Conservation (phyloP, 2,113 vertebrate species). For the Amblyornis subalaris region DNA sequence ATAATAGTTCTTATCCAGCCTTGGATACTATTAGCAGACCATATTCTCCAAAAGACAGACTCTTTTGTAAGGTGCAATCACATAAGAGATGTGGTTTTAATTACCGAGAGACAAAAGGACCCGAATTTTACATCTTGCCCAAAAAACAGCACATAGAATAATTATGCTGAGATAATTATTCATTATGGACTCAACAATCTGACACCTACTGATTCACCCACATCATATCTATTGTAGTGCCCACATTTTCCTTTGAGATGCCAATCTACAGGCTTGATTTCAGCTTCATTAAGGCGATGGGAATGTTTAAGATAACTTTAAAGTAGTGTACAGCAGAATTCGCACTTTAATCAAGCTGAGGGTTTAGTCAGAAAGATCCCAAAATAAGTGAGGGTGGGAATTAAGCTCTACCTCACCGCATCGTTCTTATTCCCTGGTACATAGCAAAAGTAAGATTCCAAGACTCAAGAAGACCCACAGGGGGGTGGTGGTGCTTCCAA, state of each 20-base stretch:
- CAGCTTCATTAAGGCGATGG: neutral
- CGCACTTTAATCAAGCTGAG: neutral
- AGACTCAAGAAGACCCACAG: neutral
- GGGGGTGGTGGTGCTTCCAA: neutral
- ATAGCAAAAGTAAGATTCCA: neutral
- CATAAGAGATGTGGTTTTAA: slow-evolving; percentile 5
- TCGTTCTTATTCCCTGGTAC: neutral
- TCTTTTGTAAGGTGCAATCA: neutral
- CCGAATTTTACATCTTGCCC: slow-evolving; percentile 23
- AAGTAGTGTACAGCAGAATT: neutral
- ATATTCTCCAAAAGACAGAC: neutral
- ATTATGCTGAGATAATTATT: slow-evolving; percentile 47
- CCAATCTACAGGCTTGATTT: slow-evolving; percentile 23
- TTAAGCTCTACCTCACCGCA: neutral
- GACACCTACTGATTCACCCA: slow-evolving; percentile 50
- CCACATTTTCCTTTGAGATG: slow-evolving; percentile 48
- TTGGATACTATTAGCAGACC: neutral
- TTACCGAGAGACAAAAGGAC: slow-evolving; percentile 9
- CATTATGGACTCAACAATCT: slow-evolving; percentile 44
- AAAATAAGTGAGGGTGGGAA: neutral
- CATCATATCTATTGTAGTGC: slow-evolving; percentile 42
- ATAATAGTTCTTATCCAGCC: neutral
- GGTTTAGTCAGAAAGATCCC: neutral
- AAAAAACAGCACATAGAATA: slow-evolving; percentile 19
- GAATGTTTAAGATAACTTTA: neutral